Evolutionary conservation across 2,888 invertebrate genomes (phyloP), one percentile per base, ranked within the genome.

Genomic region (Clivina fossor): DNA sequence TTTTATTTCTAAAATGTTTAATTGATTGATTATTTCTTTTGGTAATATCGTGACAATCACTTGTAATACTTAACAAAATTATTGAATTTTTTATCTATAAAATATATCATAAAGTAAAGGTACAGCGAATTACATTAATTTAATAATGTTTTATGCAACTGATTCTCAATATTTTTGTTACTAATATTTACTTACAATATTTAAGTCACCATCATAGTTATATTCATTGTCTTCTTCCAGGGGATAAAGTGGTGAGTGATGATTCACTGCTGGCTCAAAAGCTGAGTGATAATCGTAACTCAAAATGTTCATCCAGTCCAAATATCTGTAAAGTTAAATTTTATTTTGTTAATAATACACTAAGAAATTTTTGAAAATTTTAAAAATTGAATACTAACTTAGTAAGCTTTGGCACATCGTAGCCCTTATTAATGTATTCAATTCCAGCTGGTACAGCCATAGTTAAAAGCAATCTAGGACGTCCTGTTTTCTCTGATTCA

Each of bases 401-500:
- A 71, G 91, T 90, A 54, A 96, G 75, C 64, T 87, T 87, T 58
- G 88, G 87, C 54, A 96, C 82, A 66, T 96, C 94, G 70, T 93
- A 96, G 60, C 95, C 95, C 70, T 93, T 92, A 69, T 93, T 88
- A 62, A 95, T 89, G 69, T 93, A 93, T 70, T 94, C 92, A 63
- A 91, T 88, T 16, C 94, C 94, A 1, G 94, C 94, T 0, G 94
- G 94, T 22, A 95, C 92, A 8, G 95, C 95, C 87, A 95, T 93
- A 4, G 95, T 92, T 13, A 96, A 76, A 47, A 95, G 76, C 24
- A 95, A 79, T 60, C 86, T 72, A 0, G 88, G 78, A 65, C 90
- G 82, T 60, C 91, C 91, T 2, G 91, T 90, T 75, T 91, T 88
- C 61, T 84, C 80, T 0, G 90, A 81, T 70, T 96, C 96, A 56